These are phyloP conservation scores for Isoperla grammatica DNA, from an alignment of 2,888 invertebrate species.

Conservation along the genomic window DNA sequence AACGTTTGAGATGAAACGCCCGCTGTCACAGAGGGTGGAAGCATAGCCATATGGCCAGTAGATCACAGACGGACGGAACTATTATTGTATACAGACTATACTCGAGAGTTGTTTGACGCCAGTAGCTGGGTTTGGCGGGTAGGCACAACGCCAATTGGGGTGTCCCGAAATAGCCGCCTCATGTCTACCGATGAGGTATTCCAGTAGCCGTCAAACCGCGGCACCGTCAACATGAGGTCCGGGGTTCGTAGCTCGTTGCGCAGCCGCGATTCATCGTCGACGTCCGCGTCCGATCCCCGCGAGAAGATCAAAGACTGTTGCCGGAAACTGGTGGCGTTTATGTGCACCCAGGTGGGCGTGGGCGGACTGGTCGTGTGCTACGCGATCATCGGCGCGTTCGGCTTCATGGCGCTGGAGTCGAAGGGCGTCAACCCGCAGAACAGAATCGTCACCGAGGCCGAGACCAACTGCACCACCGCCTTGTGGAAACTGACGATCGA, in stretches of 20 bases:
- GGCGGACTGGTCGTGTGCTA: constrained; percentile 83
- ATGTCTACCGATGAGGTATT: constrained; percentile 11
- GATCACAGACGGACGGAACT: too few species aligned
- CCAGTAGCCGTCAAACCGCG: constrained; percentile 9
- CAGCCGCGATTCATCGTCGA: constrained; percentile 57
- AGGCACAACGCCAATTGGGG: constrained; percentile 20
- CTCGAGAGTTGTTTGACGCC: not conserved
- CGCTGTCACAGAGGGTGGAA: too few species aligned
- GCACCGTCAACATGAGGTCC: constrained; percentile 1
- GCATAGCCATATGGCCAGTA: too few species aligned
- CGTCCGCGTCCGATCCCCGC: constrained; percentile 57
- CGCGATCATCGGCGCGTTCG: constrained; percentile 77
- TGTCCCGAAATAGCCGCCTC: constrained; percentile 18
- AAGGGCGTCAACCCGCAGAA: constrained; percentile 42
- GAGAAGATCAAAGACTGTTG: constrained; percentile 80
- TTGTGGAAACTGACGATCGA: constrained; percentile 63
- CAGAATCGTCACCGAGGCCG: constrained; percentile 48
- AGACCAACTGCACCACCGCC: constrained; percentile 52
- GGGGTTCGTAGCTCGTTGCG: constrained; percentile 52
- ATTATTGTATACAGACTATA: too few species aligned
- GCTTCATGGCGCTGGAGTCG: constrained; percentile 73
- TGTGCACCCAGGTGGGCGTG: constrained; percentile 90
- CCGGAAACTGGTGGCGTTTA: constrained; percentile 79
- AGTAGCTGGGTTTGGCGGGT: not conserved
- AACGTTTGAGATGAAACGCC: too few species aligned